Evolutionary conservation across 2,797 vertebrate genomes (phyloP).

Genomic region (Tiaroga cobitis): DNA sequence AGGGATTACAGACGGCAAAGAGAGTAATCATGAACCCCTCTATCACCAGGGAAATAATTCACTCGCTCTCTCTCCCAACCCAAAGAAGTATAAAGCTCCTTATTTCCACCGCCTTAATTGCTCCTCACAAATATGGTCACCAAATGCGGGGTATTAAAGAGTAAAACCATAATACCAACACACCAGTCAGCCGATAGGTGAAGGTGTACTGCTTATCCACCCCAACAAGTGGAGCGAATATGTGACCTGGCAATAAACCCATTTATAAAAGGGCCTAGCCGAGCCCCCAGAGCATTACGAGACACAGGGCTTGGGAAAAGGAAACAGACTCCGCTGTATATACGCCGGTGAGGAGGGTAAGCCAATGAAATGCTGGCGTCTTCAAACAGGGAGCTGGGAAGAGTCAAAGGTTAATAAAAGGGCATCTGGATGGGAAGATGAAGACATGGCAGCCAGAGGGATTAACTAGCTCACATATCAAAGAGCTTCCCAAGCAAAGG

Average conservation of each 20-base stretch:
- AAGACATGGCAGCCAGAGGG: slow-evolving; percentile 80
- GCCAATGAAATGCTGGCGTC: slow-evolving; percentile 77
- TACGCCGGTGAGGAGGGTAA: slow-evolving; percentile 74
- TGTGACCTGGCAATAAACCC: slow-evolving; percentile 56
- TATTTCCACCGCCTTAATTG: slow-evolving; percentile 50
- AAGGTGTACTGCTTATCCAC: slow-evolving; percentile 34
- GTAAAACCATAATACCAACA: slow-evolving; percentile 42
- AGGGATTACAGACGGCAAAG: slow-evolving; percentile 45
- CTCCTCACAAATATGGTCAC: slow-evolving; percentile 35
- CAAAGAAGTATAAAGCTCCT: slow-evolving; percentile 43
- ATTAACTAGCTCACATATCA: slow-evolving; percentile 85
- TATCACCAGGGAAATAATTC: slow-evolving; percentile 49
- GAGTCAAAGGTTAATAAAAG: slow-evolving; percentile 87
- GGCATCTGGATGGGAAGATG: slow-evolving; percentile 80
- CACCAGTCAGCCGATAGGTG: slow-evolving; percentile 10
- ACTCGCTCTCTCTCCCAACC: slow-evolving; percentile 34
- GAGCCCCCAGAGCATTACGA: slow-evolving; percentile 64
- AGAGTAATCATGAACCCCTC: slow-evolving; percentile 38
- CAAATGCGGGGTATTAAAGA: slow-evolving; percentile 45
- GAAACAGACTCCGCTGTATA: slow-evolving; percentile 51
- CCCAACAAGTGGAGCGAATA: slow-evolving; percentile 46
- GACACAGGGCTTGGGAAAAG: slow-evolving; percentile 76
- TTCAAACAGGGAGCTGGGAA: slow-evolving; percentile 78
- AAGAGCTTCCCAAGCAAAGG: slow-evolving; percentile 74
- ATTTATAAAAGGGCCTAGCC: slow-evolving; percentile 69